Evolutionary conservation across 2,113 vertebrate species (phyloP).

Genomic region (Jacana jacana): DNA sequence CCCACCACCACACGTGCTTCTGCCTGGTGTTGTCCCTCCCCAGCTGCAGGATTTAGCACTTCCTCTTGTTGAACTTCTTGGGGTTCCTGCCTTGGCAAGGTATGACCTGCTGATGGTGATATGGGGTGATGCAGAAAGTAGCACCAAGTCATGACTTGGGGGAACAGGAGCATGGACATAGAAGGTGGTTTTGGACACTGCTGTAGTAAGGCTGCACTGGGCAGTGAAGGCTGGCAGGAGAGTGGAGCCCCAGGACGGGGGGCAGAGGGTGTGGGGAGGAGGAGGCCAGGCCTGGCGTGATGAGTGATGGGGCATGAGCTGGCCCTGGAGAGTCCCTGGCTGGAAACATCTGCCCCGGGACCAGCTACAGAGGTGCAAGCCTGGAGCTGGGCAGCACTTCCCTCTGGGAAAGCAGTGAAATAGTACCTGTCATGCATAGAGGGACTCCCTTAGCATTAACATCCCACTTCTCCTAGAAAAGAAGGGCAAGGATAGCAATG

Average conservation of each 20-base stretch:
- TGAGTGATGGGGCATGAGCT: fast-evolving
- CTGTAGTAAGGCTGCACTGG: fast-evolving
- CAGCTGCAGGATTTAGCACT: too few species aligned
- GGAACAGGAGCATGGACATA: too few species aligned
- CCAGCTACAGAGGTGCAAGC: background rate
- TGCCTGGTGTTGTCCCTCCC: too few species aligned
- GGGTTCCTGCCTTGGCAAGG: too few species aligned
- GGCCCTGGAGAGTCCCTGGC: fast-evolving
- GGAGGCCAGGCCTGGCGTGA: background rate
- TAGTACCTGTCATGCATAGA: background rate
- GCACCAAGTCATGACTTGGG: background rate
- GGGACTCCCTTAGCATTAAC: background rate
- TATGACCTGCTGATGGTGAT: too few species aligned
- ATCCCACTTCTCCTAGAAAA: background rate
- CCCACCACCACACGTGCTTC: too few species aligned
- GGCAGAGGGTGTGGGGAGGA: background rate
- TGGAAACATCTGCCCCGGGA: background rate
- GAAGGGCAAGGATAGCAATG: background rate
- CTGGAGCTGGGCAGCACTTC: background rate
- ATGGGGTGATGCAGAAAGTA: background rate
- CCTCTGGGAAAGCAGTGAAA: background rate
- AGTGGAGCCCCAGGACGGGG: fast-evolving
- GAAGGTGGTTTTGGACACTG: background rate
- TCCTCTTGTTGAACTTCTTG: too few species aligned
- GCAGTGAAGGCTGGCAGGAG: background rate